These are phyloP conservation scores for Eudemis profundana DNA, from an alignment of 2,888 invertebrate genomes.

Conservation along the genomic window DNA sequence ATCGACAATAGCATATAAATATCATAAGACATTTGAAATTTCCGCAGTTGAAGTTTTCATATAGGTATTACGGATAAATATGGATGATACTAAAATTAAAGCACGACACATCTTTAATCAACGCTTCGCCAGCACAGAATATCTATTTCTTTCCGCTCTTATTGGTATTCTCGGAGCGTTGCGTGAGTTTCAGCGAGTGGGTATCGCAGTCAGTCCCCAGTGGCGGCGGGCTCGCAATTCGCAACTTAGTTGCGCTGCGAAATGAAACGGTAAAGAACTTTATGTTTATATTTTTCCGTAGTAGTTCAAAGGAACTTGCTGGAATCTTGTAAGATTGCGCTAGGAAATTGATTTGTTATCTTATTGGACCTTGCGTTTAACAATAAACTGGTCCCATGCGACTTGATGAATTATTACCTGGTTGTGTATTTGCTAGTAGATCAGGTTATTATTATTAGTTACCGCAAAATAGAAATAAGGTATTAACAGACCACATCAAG, in stretches of 20 bases:
- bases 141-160: constrained; percentile 69
- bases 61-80: neutral
- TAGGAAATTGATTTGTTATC: neutral
- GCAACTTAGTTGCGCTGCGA: constrained; percentile 29
- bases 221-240: constrained; percentile 31
- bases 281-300: constrained; percentile 26
- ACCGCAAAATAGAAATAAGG: too few species aligned
- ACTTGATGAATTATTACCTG: neutral
- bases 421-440: too few species aligned
- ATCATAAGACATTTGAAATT: too few species aligned
- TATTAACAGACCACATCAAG: too few species aligned
- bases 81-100: neutral
- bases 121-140: constrained; percentile 53
- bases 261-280: constrained; percentile 25
- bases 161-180: constrained; percentile 74
- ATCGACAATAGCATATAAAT: too few species aligned
- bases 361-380: neutral
- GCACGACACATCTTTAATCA: constrained; percentile 4
- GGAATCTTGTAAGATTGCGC: constrained; percentile 3
- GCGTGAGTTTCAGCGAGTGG: constrained; percentile 68
- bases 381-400: neutral
- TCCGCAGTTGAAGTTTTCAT: too few species aligned
- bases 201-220: constrained; percentile 58
- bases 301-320: neutral
- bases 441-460: too few species aligned